Evolutionary conservation across 2,797 vertebrate species (phyloP), one percentile per base, ranked within the genome.

Genomic region (Siniperca scherzeri): DNA sequence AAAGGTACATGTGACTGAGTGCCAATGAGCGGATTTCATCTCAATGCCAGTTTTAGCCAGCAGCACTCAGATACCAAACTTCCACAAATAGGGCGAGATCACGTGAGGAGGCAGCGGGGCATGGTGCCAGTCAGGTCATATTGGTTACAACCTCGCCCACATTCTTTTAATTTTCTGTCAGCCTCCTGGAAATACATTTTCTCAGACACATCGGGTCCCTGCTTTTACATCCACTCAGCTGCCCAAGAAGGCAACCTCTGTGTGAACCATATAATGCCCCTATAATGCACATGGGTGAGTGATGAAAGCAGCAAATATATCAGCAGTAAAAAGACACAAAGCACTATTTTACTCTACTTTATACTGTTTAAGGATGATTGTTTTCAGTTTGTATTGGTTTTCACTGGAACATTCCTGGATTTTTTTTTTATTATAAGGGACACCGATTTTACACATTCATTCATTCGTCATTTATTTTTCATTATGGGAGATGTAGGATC

Each of bases 181-280:
- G 85, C 75, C 84, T 70, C 84, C 91, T 92, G 84, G 80, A 93
- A 95, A 95, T 93, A 94, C 88, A 87, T 81, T 84, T 89, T 80
- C 81, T 55, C 73, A 50, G 78, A 88, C 87, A 85, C 81, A 76
- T 90, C 83, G 87, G 65, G 9, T 62, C 60, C 50, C 19, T 19
- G 75, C 62, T 77, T 84, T 80, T 77, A 80, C 40, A 84, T 62
- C 73, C 67, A 61, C 84, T 80, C 87, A 75, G 82, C 90, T 88
- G 81, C 85, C 72, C 67, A 14, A 84, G 62, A 80, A 85, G 87
- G 76, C 80, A 71, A 69, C 75, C 85, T 73, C 78, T 80, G 79
- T 67, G 79, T 77, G 83, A 84, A 80, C 75, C 48, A 22, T 38
- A 42, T 50, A 53, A 74, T 38, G 30, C 56, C 52, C 55, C 53